These are phyloP conservation scores for Apotomis betuletana DNA, from an alignment of 2,888 invertebrate species.

Conservation along the genomic window DNA sequence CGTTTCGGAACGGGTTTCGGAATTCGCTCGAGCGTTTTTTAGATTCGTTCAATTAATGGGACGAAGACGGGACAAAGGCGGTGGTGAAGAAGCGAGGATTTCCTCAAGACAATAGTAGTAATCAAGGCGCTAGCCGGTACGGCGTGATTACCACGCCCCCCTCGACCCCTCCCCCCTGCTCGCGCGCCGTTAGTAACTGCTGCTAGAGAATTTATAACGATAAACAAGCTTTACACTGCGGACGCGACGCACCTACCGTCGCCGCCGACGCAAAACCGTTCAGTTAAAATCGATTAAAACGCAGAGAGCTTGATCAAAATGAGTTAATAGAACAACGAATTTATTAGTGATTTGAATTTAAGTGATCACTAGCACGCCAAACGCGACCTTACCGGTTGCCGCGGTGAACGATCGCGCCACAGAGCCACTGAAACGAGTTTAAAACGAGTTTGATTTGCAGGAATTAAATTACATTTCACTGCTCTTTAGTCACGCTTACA, in stretches of 20 bases:
- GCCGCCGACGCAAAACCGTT: constrained; percentile 13
- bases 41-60: constrained; percentile 48
- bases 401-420: constrained; percentile 37
- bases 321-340: constrained; percentile 33
- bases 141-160: constrained; percentile 59
- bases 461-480: constrained; percentile 36
- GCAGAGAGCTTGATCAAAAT: constrained; percentile 23
- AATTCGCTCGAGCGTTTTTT: constrained; percentile 31
- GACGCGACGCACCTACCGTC: constrained; percentile 11
- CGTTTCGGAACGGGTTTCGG: constrained; percentile 22
- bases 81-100: constrained; percentile 65
- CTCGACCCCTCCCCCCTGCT: constrained; percentile 44
- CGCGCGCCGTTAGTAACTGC: constrained; percentile 25
- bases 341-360: constrained; percentile 35
- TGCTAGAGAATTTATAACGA: constrained; percentile 62
- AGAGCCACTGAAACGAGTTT: constrained; percentile 34
- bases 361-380: constrained; percentile 37
- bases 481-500: constrained; percentile 28
- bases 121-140: constrained; percentile 61
- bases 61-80: constrained; percentile 62
- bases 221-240: constrained; percentile 30
- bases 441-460: constrained; percentile 39
- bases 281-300: constrained; percentile 34
- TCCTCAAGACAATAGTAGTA: constrained; percentile 72
- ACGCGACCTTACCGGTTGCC: constrained; percentile 23